Percentiles rank a stretch among this genome's conserved stretches.
Conservation (phyloP, 2,113 vertebrate genomes). For the Sminthopsis crassicaudata region DNA sequence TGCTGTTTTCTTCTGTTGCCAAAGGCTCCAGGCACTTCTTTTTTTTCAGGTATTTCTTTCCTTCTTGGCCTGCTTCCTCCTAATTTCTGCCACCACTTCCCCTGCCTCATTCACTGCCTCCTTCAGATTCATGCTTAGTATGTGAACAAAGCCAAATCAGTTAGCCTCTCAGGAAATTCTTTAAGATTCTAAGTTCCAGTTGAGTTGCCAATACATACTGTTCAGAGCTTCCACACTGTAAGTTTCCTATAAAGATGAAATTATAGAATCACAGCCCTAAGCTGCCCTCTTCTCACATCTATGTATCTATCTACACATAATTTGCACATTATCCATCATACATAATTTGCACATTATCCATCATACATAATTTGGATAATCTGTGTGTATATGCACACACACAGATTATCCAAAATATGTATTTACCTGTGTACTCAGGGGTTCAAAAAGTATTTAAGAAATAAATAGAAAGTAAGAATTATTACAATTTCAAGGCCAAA, state of each 20-base stretch:
- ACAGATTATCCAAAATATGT: background rate
- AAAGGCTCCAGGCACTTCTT: slow-evolving; percentile 86
- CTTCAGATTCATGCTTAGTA: background rate
- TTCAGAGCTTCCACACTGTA: background rate
- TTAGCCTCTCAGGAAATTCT: background rate
- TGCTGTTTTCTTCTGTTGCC: slow-evolving; percentile 72
- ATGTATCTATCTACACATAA: background rate
- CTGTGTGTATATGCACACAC: no score
- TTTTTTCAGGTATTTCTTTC: slow-evolving; percentile 91
- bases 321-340: no score
- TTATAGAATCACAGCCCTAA: background rate
- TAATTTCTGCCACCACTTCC: slow-evolving; percentile 89
- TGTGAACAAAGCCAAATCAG: background rate
- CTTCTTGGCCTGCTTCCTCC: slow-evolving; percentile 90
- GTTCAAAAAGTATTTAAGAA: background rate
- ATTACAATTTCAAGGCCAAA: background rate
- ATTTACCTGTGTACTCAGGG: background rate
- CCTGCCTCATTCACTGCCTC: slow-evolving; percentile 83
- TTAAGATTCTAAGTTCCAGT: background rate
- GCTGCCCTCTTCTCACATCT: background rate
- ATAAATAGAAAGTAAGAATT: slow-evolving; percentile 25
- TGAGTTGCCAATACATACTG: background rate
- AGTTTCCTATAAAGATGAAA: background rate
- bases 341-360: no score
- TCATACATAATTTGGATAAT: no score